phyloP scores from a whole-genome alignment of 92 coral and sea anemone species.

The Heteractis magnifica region DNA sequence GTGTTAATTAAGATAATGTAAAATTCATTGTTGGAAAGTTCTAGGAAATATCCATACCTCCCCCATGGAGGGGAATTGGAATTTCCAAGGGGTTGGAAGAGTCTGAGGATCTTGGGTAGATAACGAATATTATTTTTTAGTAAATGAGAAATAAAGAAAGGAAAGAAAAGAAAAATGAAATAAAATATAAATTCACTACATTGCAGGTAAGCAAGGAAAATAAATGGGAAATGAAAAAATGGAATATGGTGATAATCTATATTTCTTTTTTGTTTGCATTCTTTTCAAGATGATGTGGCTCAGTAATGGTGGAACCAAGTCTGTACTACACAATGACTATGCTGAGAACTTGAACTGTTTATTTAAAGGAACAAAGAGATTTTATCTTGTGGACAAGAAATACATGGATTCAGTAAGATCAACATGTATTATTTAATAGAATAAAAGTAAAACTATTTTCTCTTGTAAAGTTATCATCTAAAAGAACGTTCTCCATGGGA shows the following conservation, averaged over 20 bases:
- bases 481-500: no score
- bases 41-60: not conserved
- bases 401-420: conserved; percentile 64
- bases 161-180: no score
- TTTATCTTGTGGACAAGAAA: conserved; percentile 62
- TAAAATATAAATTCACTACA: no score
- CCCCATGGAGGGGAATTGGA: not conserved
- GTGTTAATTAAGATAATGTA: not conserved
- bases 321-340: conserved; percentile 80
- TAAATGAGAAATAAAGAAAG: no score
- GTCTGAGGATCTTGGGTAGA: not conserved
- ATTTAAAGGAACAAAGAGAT: conserved; percentile 61
- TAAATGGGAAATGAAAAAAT: no score
- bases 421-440: not conserved
- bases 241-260: no score
- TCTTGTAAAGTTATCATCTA: not conserved
- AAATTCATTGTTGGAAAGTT: not conserved
- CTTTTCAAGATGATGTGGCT: conserved; percentile 76
- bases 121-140: not conserved
- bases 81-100: not conserved
- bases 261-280: not conserved
- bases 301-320: conserved; percentile 89
- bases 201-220: no score
- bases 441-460: no score
- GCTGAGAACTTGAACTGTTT: conserved; percentile 81